Conservation (phyloP, 2,113 vertebrate species). For the Emydura subglobosa region DNA sequence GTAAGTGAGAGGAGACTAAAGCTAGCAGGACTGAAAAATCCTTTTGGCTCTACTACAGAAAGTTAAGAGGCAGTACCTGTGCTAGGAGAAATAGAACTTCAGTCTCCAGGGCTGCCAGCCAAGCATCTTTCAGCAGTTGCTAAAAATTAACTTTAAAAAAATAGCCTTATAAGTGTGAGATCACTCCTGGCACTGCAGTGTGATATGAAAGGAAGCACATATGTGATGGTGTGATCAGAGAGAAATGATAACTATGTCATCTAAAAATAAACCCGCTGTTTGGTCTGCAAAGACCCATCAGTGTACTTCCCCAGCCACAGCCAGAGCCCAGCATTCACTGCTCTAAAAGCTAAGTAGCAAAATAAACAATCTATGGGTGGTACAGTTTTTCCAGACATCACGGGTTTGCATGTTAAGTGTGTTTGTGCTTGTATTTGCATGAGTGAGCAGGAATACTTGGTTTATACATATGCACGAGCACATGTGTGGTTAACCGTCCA, state of each 20-base stretch:
- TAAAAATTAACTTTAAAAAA: conserved; percentile 64
- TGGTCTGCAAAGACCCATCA: conserved; percentile 13
- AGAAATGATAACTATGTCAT: conserved; percentile 31
- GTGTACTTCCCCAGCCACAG: conserved; percentile 35
- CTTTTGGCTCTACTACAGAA: neutral
- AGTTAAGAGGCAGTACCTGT: neutral
- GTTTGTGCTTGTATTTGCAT: neutral
- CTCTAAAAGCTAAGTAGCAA: conserved; percentile 19
- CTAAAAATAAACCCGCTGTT: conserved; percentile 61
- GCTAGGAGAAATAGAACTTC: conserved; percentile 13
- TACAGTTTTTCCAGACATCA: conserved; percentile 10
- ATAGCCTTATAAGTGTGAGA: conserved; percentile 40
- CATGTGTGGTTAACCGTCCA: neutral
- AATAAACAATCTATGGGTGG: conserved; percentile 5
- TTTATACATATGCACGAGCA: neutral
- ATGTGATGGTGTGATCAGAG: conserved; percentile 44
- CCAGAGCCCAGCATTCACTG: conserved; percentile 14
- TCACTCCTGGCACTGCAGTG: conserved; percentile 39
- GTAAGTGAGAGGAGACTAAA: neutral
- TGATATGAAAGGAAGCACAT: conserved; percentile 63
- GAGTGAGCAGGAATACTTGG: neutral
- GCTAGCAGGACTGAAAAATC: conserved; percentile 2
- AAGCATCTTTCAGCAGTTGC: conserved; percentile 59
- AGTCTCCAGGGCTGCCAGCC: conserved; percentile 10
- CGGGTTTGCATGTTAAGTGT: neutral